Conservation (phyloP, 1,140 invertebrate genomes). For the Ceratina australensis region DNA sequence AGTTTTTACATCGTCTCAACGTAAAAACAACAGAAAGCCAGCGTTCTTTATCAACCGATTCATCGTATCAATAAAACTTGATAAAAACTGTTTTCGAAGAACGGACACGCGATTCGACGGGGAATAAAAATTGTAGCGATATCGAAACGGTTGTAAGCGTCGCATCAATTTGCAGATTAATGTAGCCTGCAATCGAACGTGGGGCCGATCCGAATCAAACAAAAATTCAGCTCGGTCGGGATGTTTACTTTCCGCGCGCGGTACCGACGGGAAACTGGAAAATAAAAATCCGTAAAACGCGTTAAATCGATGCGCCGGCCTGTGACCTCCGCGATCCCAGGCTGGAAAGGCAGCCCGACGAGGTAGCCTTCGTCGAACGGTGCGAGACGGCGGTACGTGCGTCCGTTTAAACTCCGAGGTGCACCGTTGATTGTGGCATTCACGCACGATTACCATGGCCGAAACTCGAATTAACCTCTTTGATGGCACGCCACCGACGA, state of each 20-base stretch:
- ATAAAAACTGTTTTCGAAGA: background rate
- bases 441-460: constrained; percentile 59
- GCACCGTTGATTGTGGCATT: constrained; percentile 61
- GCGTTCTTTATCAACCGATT: background rate
- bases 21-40: no score
- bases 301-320: background rate
- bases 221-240: background rate
- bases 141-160: background rate
- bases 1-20: no score
- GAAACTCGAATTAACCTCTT: constrained; percentile 55
- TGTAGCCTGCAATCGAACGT: background rate
- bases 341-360: background rate
- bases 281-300: constrained; percentile 6
- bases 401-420: constrained; percentile 31
- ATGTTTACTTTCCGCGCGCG: background rate
- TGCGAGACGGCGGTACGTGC: background rate
- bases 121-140: background rate
- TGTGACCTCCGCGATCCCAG: constrained; percentile 6
- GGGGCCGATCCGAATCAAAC: background rate
- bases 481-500: constrained; percentile 24
- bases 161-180: constrained; percentile 23
- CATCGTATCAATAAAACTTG: background rate
- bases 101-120: background rate
- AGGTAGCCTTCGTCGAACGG: constrained; percentile 26
- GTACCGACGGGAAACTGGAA: background rate